Evolutionary conservation across 2,113 vertebrate species (phyloP), one percentile per base, ranked within the genome.

Genomic region (Pimephales promelas): DNA sequence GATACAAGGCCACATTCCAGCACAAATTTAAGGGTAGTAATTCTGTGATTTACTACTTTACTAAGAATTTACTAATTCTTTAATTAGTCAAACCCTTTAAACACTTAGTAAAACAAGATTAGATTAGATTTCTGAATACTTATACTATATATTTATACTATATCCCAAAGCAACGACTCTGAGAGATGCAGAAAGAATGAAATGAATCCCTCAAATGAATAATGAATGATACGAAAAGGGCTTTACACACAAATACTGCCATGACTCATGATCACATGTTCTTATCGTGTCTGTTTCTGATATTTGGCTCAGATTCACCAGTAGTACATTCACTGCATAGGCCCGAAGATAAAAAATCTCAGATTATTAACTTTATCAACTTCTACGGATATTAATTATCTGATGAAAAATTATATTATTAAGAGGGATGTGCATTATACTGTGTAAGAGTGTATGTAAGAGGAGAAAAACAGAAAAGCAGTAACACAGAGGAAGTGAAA

Each of bases 131-230:
- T n/a, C n/a, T n/a, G n/a, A n/a, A n/a, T n/a, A n/a, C n/a, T n/a
- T n/a, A n/a, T n/a, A n/a, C n/a, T n/a, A n/a, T n/a, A n/a, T n/a
- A n/a, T n/a, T n/a, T n/a, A n/a, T n/a, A n/a, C n/a, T n/a, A 70
- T 82, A 89, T 88, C 81, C 74, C 75, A 89, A 91, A 71, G 62
- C 75, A 59, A 88, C 4, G 71, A 56, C 86, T 85, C 45, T 52
- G 71, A 74, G 45, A 88, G 85, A 91, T 88, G 88, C 89, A 91
- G 45, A 74, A 73, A 88, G 87, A 85, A 92, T 89, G 88, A 84
- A 91, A 92, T 88, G 88, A 92, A 92, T 88, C 72, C 87, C 54
- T 84, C 0, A 45, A 80, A 90, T 92, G 45, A 93, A 90, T 91
- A 88, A 92, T 91, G 77, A 80, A 92, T 89, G 76, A 49, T 74